Evolutionary conservation across 2,113 vertebrate genomes (phyloP).

Genomic region (Lucifuga dentata): DNA sequence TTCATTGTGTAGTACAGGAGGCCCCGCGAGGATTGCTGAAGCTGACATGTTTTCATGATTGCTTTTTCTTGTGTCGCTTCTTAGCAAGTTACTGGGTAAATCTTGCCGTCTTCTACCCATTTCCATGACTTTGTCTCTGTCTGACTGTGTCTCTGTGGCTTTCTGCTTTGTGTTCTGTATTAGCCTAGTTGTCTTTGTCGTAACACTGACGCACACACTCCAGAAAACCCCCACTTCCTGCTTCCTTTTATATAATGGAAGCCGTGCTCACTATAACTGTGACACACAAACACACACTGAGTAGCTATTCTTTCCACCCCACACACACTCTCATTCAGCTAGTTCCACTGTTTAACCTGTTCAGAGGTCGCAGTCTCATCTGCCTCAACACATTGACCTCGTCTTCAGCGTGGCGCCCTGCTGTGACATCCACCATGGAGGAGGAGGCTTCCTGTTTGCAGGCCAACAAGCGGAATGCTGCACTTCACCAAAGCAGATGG

Average conservation of each 20-base stretch:
- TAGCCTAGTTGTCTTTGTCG: not conserved
- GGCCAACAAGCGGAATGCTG: slow-evolving; percentile 56
- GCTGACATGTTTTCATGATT: slow-evolving; percentile 54
- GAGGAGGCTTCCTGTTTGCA: slow-evolving; percentile 38
- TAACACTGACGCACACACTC: not conserved
- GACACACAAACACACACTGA: slow-evolving; percentile 1
- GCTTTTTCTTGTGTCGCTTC: slow-evolving; percentile 49
- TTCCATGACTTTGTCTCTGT: no score
- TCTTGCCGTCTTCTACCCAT: not conserved
- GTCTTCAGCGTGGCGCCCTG: slow-evolving; percentile 45
- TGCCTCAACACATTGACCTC: slow-evolving; percentile 52
- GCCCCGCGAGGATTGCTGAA: slow-evolving; percentile 45
- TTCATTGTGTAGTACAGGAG: slow-evolving; percentile 57
- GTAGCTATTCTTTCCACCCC: slow-evolving; percentile 23
- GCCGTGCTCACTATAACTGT: not conserved
- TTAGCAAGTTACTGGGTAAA: slow-evolving; percentile 17
- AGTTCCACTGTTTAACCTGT: slow-evolving; percentile 35
- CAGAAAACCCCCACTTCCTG: not conserved
- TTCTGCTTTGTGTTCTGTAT: not conserved
- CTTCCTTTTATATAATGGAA: slow-evolving; percentile 11
- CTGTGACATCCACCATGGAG: slow-evolving; percentile 56
- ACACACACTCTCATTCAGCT: slow-evolving; percentile 15
- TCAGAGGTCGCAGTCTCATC: slow-evolving; percentile 47
- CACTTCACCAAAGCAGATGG: slow-evolving; percentile 47
- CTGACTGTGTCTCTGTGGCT: not conserved